phyloP scores from a whole-genome alignment of 1,140 invertebrate genomes.

The Plodia interpunctella region DNA sequence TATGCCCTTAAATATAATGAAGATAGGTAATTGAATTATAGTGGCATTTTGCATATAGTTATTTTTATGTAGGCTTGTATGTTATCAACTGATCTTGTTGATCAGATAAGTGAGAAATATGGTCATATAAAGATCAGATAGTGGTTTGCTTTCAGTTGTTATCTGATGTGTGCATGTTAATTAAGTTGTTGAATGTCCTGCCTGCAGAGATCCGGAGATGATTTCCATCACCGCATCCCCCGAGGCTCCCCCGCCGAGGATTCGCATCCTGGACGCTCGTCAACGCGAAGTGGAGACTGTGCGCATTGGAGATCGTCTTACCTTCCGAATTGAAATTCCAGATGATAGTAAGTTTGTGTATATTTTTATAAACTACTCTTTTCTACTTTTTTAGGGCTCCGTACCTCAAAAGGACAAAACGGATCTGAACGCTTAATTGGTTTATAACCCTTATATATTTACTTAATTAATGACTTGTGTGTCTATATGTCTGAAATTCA shows the following conservation, averaged over 20 bases:
- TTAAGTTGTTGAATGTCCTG: neutral
- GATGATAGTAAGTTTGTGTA: constrained; percentile 90
- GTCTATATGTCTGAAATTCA: too few relatives aligned
- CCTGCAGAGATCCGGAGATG: constrained; percentile 91
- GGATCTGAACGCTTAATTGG: too few relatives aligned
- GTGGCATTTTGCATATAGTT: neutral
- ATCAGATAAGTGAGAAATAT: neutral
- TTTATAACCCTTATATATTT: too few relatives aligned
- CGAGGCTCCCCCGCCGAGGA: constrained; percentile 95
- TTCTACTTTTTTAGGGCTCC: too few relatives aligned
- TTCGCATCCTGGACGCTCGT: constrained; percentile 91
- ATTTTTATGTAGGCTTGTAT: constrained; percentile 1
- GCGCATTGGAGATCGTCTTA: constrained; percentile 94
- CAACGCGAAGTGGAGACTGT: constrained; percentile 95
- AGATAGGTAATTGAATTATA: constrained; percentile 5
- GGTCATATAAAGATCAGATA: neutral
- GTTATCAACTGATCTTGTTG: neutral
- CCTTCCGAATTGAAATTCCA: constrained; percentile 96
- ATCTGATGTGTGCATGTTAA: constrained; percentile 1
- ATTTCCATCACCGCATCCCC: constrained; percentile 96
- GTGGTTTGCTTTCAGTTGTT: neutral
- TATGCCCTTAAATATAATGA: constrained; percentile 1
- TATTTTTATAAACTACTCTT: neutral
- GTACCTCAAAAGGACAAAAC: too few relatives aligned
- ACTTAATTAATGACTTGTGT: too few relatives aligned